A percentile compares a stretch with the other conserved stretches of the same genome.
Evolutionary conservation across 2,888 invertebrate genomes (phyloP).

Genomic region (Microlaimidae sp.): DNA sequence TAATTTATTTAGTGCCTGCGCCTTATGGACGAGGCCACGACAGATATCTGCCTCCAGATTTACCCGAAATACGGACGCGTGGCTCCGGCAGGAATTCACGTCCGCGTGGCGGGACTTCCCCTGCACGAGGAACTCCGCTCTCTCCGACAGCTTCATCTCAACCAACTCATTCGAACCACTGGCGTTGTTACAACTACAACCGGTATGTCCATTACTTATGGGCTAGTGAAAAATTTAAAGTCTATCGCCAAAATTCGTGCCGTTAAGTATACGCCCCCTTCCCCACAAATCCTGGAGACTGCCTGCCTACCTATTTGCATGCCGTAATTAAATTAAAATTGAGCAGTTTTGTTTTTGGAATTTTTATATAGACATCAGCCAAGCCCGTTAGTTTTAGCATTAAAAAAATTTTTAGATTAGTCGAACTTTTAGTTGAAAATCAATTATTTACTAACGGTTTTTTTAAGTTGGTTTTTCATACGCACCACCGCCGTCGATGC

Average conservation of each 20-base stretch:
- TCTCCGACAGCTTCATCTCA: slow-evolving; percentile 57
- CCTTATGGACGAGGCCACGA: slow-evolving; percentile 39
- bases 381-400: too few relatives aligned
- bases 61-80: slow-evolving; percentile 92
- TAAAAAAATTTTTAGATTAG: too few relatives aligned
- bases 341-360: too few relatives aligned
- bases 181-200: slow-evolving; percentile 94
- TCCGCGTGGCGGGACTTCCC: slow-evolving; percentile 81
- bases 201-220: slow-evolving; percentile 34
- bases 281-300: too few relatives aligned
- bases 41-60: slow-evolving; percentile 59
- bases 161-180: slow-evolving; percentile 74
- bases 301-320: too few relatives aligned
- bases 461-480: too few relatives aligned
- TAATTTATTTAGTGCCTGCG: slow-evolving; percentile 15
- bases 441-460: too few relatives aligned
- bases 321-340: too few relatives aligned
- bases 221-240: background rate
- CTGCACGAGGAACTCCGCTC: slow-evolving; percentile 85
- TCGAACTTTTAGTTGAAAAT: too few relatives aligned
- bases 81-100: slow-evolving; percentile 77
- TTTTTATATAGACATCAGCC: too few relatives aligned
- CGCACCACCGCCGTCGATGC: too few relatives aligned
- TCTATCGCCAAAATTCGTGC: background rate
- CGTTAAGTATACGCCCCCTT: too few relatives aligned